These are phyloP conservation scores for Lethenteron camtschaticum DNA, from an alignment of 2,113 vertebrate species.

Conservation along the genomic window DNA sequence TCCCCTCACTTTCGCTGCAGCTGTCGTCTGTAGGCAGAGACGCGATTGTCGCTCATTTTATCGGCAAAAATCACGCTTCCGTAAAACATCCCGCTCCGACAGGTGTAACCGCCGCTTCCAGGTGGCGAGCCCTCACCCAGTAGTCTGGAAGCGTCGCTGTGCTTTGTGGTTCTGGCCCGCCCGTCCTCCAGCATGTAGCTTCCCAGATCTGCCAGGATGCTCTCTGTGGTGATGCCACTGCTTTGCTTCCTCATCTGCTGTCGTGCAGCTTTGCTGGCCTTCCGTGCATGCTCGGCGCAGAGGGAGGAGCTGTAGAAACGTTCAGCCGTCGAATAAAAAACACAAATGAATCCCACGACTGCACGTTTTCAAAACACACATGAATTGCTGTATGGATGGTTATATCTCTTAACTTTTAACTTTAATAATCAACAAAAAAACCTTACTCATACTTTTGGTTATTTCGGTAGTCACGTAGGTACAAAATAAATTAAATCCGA, in stretches of 20 bases:
- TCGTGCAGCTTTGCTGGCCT: conserved; percentile 52
- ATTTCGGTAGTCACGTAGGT: background rate
- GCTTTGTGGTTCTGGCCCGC: conserved; percentile 22
- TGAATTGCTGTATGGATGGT: background rate
- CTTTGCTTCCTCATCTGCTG: conserved; percentile 58
- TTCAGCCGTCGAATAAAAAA: background rate
- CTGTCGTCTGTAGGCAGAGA: conserved; percentile 49
- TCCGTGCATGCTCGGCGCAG: conserved; percentile 62
- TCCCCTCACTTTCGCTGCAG: conserved; percentile 70
- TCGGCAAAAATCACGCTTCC: background rate
- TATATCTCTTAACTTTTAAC: too few species aligned
- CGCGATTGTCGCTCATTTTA: background rate
- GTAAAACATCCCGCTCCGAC: background rate
- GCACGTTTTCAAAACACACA: background rate
- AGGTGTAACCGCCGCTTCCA: background rate
- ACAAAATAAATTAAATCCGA: background rate
- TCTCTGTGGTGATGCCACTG: conserved; percentile 37
- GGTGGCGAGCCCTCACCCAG: conserved; percentile 28
- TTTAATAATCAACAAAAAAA: too few species aligned
- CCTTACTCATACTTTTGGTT: background rate
- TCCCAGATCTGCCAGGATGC: conserved; percentile 65
- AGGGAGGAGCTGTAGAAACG: conserved; percentile 31
- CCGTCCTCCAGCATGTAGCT: conserved; percentile 39
- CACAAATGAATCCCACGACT: background rate
- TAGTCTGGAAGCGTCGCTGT: conserved; percentile 48